A percentile compares a stretch with the other conserved stretches of the same genome.
Conservation (phyloP, 2,888 invertebrate species). For the Anaspis maculata region DNA sequence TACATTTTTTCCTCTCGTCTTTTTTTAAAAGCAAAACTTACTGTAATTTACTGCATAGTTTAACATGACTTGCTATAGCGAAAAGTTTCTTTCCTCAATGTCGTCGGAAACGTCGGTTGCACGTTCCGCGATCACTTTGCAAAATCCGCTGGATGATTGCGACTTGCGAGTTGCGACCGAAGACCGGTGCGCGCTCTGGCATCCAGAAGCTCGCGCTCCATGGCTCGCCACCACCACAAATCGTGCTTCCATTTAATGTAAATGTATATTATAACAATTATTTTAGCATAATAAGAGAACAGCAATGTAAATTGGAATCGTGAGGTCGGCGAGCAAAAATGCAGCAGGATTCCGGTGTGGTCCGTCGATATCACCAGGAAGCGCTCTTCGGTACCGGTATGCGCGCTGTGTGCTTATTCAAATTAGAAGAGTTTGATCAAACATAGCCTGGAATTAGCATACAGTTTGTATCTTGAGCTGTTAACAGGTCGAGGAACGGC, state of each 20-base stretch:
- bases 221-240: conserved; percentile 14
- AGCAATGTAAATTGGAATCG: conserved; percentile 29
- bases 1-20: too few relatives aligned
- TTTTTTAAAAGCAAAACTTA: too few relatives aligned
- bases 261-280: conserved; percentile 30
- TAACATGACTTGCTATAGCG: too few relatives aligned
- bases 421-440: conserved; percentile 12
- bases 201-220: conserved; percentile 6
- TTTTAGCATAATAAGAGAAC: conserved; percentile 25
- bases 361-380: conserved; percentile 15
- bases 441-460: conserved; percentile 16
- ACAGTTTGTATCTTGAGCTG: conserved; percentile 12
- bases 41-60: too few relatives aligned
- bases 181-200: too few relatives aligned
- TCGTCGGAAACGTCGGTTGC: too few relatives aligned
- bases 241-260: conserved; percentile 29
- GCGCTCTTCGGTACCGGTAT: too few relatives aligned
- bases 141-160: too few relatives aligned
- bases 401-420: too few relatives aligned
- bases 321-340: conserved; percentile 19
- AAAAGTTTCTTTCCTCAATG: too few relatives aligned
- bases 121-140: too few relatives aligned
- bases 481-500: conserved; percentile 5
- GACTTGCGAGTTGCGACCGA: too few relatives aligned
- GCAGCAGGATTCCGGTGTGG: conserved; percentile 11